Base-by-base conservation (phyloP, 2,113 vertebrate species). In the Carassius gibelio region DNA sequence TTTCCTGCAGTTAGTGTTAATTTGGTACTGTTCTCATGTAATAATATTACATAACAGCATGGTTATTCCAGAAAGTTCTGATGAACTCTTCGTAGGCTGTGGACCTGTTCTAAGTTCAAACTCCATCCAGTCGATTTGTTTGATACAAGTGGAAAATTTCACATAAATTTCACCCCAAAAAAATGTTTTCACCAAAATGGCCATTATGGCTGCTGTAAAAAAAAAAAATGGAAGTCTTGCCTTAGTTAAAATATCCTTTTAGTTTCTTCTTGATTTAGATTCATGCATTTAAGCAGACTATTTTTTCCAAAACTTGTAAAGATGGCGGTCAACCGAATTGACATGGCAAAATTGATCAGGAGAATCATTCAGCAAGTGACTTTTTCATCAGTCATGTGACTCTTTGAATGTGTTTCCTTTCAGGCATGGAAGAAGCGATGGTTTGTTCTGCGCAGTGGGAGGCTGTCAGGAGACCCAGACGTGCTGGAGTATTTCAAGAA, bases 371-470 rank as follows among this genome's bases (percentile, higher is more conserved):
- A 77, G 13, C 42, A 38, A 8, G 5, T 17, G 74, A 7, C 13
- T 55, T 76, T 8, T 76, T 48, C 69, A 72, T n/a, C 8, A 72
- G 69, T 45, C 36, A 45, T n/a, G 69, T 23, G 59, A n/a, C 23
- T 26, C 23, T 30, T 6, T 34, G 5, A 34, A 34, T 68, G 21
- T n/a, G 19, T 62, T 26, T 45, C 85, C 84, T 89, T 90, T n/a
- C 93, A 99, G 98, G 98, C 98, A 92, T 99, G 98, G 98, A 99
- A 99, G 94, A 98, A 98, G 91, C 95, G 98, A 90, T 99, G 98
- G 98, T 99, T 99, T 92, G 93, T 99, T 86, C 95, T 99, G 85
- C 98, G 98, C 93, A 98, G 98, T 0, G 98, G 98, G 85, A 97
- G 98, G 91, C 90, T 99, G 92, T 97, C 98, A 0, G 98, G 98